Percentiles rank a stretch among this genome's conserved stretches.
Evolutionary conservation across 2,888 invertebrate genomes (phyloP).

Genomic region (Epistrophe grossulariae): DNA sequence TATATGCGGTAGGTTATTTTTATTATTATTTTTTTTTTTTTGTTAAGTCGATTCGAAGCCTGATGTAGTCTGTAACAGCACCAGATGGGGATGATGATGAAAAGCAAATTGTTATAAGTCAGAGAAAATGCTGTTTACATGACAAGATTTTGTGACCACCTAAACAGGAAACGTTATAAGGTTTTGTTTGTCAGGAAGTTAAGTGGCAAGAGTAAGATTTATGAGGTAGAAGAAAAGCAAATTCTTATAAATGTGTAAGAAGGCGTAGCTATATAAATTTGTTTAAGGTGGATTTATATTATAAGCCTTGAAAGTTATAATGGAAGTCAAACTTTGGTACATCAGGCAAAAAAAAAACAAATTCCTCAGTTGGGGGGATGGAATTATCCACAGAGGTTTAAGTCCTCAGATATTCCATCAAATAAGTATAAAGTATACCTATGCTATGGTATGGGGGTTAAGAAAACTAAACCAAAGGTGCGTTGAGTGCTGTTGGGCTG

Average conservation of each 20-base stretch:
- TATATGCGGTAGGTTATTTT: constrained; percentile 1
- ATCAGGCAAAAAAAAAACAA: not conserved
- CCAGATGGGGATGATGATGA: constrained; percentile 33
- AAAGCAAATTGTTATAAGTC: constrained; percentile 39
- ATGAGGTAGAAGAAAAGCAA: constrained; percentile 19
- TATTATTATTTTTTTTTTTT: constrained; percentile 3
- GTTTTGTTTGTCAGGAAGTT: constrained; percentile 30
- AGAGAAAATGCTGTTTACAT: constrained; percentile 28
- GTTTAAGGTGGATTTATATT: constrained; percentile 28
- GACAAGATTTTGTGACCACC: constrained; percentile 35
- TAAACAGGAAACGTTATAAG: not conserved
- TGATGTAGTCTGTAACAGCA: not conserved
- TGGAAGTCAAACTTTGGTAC: constrained; percentile 22
- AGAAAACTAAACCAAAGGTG: not conserved
- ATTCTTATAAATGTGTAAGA: not conserved
- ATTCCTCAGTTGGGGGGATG: not conserved
- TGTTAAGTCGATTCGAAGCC: not conserved
- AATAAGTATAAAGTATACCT: not conserved
- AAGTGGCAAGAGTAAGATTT: constrained; percentile 32
- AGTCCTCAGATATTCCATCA: constrained; percentile 1
- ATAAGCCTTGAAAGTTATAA: constrained; percentile 32
- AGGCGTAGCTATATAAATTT: constrained; percentile 10
- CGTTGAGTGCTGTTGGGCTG: constrained; percentile 2
- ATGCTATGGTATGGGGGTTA: not conserved
- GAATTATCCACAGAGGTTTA: not conserved